Evolutionary conservation across 2,797 vertebrate species (phyloP), one percentile per base, ranked within the genome.

Genomic region (Esox lucius): DNA sequence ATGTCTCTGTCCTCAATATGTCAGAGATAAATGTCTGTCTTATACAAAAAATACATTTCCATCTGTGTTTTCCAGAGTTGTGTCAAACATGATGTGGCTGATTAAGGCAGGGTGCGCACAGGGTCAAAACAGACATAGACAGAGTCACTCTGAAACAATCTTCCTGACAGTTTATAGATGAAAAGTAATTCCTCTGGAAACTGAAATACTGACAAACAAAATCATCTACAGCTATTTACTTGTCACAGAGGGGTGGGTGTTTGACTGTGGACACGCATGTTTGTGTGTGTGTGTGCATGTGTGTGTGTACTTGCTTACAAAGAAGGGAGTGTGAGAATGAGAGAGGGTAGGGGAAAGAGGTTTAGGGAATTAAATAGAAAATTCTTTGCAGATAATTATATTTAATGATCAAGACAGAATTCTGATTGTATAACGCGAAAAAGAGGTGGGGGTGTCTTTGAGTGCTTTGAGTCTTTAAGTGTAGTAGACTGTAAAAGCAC

Each of bases 141-240:
- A 75, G 56, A 74, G 71, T 61, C 75, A 77, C 83, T 56, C 53
- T 77, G 71, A 82, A 79, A 69, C 82, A 74, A 83, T 83, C 81
- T 82, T 80, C 78, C 51, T 84, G 80, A 73, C 85, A 82, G 79
- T 81, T 76, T 53, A 72, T 68, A 70, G 59, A 73, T 46, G 31
- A 70, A 75, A 68, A 51, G 66, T 79, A 77, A 83, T 85, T 77
- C 61, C 70, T 66, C 51, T 56, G 59, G 73, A 76, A 75, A 71
- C 78, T 79, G 82, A 86, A 85, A 82, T 80, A 80, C 76, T 81
- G 71, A 78, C 73, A 80, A 79, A 84, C 73, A 83, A 80, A 75
- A 76, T 76, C 79, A 84, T 84, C 85, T 82, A 68, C 78, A 71
- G 71, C 83, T 85, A 86, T 86, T 86, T 86, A 83, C 80, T 80